A percentile compares a stretch with the other conserved stretches of the same genome.
These are phyloP conservation scores for Oncorhynchus clarkii DNA, from an alignment of 2,113 vertebrate species.

Conservation along the genomic window DNA sequence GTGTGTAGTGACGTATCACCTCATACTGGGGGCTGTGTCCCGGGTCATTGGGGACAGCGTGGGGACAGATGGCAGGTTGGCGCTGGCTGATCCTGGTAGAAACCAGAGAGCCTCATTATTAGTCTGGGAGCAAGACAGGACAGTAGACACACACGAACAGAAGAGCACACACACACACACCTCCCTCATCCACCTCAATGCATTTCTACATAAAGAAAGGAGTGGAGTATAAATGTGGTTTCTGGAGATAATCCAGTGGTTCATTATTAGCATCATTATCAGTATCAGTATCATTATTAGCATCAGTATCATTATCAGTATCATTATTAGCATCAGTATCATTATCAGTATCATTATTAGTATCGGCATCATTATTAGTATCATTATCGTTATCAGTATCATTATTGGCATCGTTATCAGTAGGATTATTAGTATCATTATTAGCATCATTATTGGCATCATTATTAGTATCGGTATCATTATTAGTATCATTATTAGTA, in stretches of 20 bases:
- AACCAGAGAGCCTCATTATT: conserved; percentile 66
- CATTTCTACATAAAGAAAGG: neutral
- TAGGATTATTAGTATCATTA: no score
- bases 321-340: accelerated
- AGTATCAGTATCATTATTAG: no score
- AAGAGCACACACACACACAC: conserved; percentile 1
- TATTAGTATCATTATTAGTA: no score
- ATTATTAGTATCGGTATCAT: no score
- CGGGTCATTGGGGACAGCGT: conserved; percentile 87
- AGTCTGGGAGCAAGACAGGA: conserved; percentile 64
- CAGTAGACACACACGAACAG: conserved; percentile 14
- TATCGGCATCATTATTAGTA: no score
- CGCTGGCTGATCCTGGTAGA: conserved; percentile 76
- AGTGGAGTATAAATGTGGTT: no score
- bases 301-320: no score
- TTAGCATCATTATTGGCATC: no score
- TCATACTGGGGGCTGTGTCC: conserved; percentile 92
- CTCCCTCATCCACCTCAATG: neutral
- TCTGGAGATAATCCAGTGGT: no score
- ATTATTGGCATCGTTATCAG: no score
- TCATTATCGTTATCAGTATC: no score
- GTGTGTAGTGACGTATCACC: conserved; percentile 75
- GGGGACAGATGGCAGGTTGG: conserved; percentile 92
- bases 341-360: no score
- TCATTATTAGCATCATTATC: neutral